Base-by-base conservation (phyloP, 64 coral and sea anemone species). In the Pachyseris speciosa region DNA sequence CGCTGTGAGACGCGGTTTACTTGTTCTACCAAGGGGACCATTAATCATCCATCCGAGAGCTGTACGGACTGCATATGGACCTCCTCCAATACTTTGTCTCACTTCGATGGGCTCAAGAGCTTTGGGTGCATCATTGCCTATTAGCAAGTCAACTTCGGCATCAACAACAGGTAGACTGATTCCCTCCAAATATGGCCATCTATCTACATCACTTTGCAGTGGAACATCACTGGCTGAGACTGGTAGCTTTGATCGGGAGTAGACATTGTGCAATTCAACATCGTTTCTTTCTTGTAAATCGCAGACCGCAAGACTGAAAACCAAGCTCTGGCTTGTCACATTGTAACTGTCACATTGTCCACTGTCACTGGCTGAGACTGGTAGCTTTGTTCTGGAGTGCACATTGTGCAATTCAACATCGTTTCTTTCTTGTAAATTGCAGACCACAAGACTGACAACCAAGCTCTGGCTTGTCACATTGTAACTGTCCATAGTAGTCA, bases 21-120 rank as follows among this genome's bases (percentile, higher is more conserved):
- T 72, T 63, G 17, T 27, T 17, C 83, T 83, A 20, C 75, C 69
- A 10, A 92, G 67, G 26, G 89, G 89, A 11, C 88, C 94, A 37
- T 96, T 89, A 16, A 96, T 75, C 3, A 55, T 64, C 86, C 86
- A 88, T 74, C 70, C 47, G 40, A 75, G 27, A 33, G 75, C 10
- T 41, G 86, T 88, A 25, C 27, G 32, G 39, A 70, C 83, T 30
- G 83, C 83, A 37, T 86, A 86, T 32, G 83, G 83, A 37, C 64
- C 84, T 32, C 86, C 86, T 61, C 63, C 70, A 22, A 44, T 32
- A 66, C 87, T 77, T 65, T 16, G 20, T 28, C 22, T 22, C n/a
- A 75, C 49, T 59, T 74, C 15, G 30, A 72, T 59, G 9, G 92
- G 85, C 60, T 88, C 45, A 27, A 88, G 71, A 43, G 65, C 65